These are phyloP conservation scores for Drosophila hydei DNA, from an alignment of 1,140 invertebrate species.

Conservation along the genomic window DNA sequence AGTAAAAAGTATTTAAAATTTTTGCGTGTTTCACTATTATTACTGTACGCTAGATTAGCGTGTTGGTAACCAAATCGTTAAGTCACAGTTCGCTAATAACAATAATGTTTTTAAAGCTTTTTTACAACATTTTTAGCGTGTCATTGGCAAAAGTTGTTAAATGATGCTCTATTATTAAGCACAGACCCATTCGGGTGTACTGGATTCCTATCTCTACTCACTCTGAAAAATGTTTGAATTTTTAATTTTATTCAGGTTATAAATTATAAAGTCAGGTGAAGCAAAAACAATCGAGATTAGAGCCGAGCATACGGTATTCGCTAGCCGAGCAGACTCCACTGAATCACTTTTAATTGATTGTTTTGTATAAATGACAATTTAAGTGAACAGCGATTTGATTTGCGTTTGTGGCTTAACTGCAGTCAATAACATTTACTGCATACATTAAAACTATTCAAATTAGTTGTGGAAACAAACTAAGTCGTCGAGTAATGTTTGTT, in stretches of 20 bases:
- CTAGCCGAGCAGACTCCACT: not conserved
- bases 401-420: not conserved
- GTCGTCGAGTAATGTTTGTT: not conserved
- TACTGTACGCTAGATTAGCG: conserved; percentile 11
- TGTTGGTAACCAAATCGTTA: conserved; percentile 38
- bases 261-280: no score
- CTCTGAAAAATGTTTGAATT: no score
- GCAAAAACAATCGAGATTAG: no score
- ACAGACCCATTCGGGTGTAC: not conserved
- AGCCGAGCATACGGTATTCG: not conserved
- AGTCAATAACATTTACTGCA: not conserved
- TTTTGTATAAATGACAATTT: not conserved
- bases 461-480: not conserved
- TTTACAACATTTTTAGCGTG: conserved; percentile 25
- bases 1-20: no score
- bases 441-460: not conserved
- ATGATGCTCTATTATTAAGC: not conserved
- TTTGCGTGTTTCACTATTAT: not conserved
- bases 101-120: conserved; percentile 20
- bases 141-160: conserved; percentile 25
- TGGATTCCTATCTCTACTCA: not conserved
- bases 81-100: conserved; percentile 27
- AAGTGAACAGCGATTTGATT: not conserved
- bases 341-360: not conserved
- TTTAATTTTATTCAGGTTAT: no score